Base-by-base conservation (phyloP, 2,888 invertebrate genomes). In the Polymixis flavicincta region DNA sequence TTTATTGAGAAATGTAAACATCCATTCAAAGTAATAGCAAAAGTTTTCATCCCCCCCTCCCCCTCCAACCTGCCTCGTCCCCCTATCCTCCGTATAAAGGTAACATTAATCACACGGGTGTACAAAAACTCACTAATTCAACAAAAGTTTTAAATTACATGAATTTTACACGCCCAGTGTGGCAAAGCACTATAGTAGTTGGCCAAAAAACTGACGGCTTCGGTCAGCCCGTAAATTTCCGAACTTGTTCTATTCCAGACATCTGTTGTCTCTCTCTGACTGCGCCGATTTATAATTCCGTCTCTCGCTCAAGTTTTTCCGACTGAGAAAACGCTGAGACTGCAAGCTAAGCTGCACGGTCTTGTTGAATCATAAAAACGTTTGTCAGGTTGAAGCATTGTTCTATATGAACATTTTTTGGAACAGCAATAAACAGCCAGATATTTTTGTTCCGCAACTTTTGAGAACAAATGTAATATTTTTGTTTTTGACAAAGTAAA, bases 1-100 rank as follows among this genome's bases (percentile, higher is more conserved):
- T 93, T 93, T 94, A 94, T 94, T 92, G 92, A 92, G 91, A 91
- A 93, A 93, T 94, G 94, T 92, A 93, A 95, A 93, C 92, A 90
- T 86, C 92, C 91, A 92, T 94, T 92, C 87, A 85, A 89, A 89
- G 93, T 94, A 94, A 94, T 94, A 92, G 93, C 89, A 71, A 87
- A 94, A 95, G 93, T 94, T 95, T 90, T 63, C 70, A 75, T 70
- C 74, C 74, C 70, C 71, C 73, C 72, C 60, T 32, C 52, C n/a
- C 52, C 52, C 71, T 73, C 74, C 60, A 37, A 48, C n/a, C 52
- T 48, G 66, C 59, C 82, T 22, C 37, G 7, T 22, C 37, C 48
- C 75, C 76, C 65, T 19, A n/a, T 80, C 78, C 80, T 71, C 54
- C 71, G 71, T 83, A 85, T 87, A 84, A 90, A 90, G 89, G 90